phyloP scores from a whole-genome alignment of 2,113 vertebrate species.

The Crocuta crocuta region DNA sequence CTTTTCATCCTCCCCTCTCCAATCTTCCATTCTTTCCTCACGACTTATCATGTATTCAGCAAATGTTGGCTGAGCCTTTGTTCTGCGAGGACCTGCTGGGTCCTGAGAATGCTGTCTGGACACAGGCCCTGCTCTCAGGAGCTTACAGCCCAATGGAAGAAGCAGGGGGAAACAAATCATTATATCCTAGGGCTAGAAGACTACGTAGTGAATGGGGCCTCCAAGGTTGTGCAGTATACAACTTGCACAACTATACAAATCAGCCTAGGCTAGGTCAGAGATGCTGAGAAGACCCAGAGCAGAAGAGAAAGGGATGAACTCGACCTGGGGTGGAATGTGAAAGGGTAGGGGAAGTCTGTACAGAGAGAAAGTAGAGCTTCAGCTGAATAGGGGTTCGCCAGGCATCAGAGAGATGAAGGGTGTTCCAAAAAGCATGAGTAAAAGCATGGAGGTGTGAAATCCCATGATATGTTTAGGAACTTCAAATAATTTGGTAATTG shows the following conservation, averaged over 20 bases:
- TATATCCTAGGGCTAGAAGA: not conserved
- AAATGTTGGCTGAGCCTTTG: not conserved
- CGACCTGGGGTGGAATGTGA: not conserved
- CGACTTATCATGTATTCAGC: not conserved
- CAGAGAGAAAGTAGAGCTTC: not conserved
- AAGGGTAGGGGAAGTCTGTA: not conserved
- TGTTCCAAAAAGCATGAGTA: not conserved
- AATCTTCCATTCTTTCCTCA: not conserved
- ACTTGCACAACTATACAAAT: not conserved
- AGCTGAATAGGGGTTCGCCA: not conserved
- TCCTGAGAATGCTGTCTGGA: not conserved
- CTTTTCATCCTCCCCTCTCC: not conserved
- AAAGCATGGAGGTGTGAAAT: not conserved
- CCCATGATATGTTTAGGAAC: not conserved
- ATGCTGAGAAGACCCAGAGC: not conserved
- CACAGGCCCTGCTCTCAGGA: not conserved
- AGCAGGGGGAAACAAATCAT: not conserved
- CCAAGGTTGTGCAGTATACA: not conserved
- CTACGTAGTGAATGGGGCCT: not conserved
- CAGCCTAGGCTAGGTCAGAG: not conserved
- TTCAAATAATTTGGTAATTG: not conserved
- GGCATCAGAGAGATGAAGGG: not conserved
- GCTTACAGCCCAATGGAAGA: not conserved
- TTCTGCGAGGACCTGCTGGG: constrained; percentile 1
- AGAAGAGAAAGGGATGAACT: not conserved